phyloP scores from a whole-genome alignment of 2,113 vertebrate genomes.

The Hypomesus transpacificus region DNA sequence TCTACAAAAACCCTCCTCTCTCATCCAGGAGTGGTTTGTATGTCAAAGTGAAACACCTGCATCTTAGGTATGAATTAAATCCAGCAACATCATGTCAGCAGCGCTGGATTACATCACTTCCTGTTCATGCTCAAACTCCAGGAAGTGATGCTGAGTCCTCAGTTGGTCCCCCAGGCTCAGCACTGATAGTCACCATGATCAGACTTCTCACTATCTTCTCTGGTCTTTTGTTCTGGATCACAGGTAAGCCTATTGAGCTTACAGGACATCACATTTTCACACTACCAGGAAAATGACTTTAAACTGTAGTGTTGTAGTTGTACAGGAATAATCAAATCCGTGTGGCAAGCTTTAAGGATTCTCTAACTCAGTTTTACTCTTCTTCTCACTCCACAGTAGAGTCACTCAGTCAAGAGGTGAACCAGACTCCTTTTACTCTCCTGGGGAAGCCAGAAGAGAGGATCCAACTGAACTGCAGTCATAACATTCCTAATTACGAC shows the following conservation, averaged over 20 bases:
- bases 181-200: no score
- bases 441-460: neutral
- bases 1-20: conserved; percentile 50
- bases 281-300: no score
- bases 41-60: neutral
- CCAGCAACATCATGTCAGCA: neutral
- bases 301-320: no score
- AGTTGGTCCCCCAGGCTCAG: no score
- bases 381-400: conserved; percentile 1
- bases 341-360: no score
- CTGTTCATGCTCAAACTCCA: neutral
- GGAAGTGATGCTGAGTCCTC: no score
- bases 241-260: neutral
- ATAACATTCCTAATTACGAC: no score
- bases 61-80: neutral
- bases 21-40: no score
- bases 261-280: neutral
- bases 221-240: neutral
- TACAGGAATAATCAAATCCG: no score
- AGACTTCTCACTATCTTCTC: no score
- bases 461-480: no score
- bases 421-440: conserved; percentile 33
- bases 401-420: conserved; percentile 9
- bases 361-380: neutral
- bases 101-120: neutral